These are phyloP conservation scores for Cnemophilus loriae DNA, from an alignment of 2,113 vertebrate genomes.

Conservation along the genomic window DNA sequence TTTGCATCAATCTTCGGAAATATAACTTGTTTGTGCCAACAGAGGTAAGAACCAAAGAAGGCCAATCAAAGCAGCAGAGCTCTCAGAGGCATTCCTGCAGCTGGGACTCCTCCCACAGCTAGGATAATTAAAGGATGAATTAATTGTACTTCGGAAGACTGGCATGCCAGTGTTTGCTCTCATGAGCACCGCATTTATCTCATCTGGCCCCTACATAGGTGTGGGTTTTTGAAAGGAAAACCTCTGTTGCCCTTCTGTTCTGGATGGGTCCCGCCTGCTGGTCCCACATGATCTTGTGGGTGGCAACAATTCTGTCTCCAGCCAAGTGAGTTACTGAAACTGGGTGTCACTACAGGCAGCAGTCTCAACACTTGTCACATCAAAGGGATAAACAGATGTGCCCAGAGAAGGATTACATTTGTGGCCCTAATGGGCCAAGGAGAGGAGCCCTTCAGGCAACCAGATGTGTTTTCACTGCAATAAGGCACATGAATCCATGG, in stretches of 20 bases:
- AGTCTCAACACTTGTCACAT: neutral
- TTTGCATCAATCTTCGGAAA: neutral
- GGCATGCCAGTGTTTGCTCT: neutral
- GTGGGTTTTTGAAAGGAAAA: neutral
- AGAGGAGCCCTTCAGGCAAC: neutral
- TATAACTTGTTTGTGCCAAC: neutral
- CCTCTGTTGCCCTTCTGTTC: neutral
- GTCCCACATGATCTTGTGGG: neutral
- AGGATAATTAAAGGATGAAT: neutral
- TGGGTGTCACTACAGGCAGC: neutral
- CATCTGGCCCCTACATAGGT: rapidly evolving
- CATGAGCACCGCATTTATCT: neutral
- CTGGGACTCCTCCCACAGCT: neutral
- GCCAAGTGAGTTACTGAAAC: neutral
- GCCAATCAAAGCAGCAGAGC: neutral
- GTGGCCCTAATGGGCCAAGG: neutral
- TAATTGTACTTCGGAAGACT: neutral
- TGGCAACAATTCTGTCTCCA: neutral
- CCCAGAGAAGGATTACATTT: neutral
- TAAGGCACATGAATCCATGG: neutral
- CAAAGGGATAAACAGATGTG: neutral
- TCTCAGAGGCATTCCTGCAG: neutral
- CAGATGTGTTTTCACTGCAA: neutral
- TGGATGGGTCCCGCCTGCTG: neutral
- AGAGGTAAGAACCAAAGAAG: neutral